Evolutionary conservation across 1,140 invertebrate genomes (phyloP), one percentile per base, ranked within the genome.

Genomic region (Mercenaria mercenaria): DNA sequence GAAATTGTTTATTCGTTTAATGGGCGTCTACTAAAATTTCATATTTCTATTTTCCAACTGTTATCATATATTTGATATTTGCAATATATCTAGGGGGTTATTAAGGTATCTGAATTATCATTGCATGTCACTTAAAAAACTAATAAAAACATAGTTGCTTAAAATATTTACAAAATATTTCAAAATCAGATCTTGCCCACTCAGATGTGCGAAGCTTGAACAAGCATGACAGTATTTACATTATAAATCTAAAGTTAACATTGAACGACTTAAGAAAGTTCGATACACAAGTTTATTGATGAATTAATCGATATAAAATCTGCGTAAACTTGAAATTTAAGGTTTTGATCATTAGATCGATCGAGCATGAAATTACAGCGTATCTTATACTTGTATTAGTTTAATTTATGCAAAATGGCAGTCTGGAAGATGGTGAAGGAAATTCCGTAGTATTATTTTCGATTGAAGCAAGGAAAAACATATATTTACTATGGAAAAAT

Each of bases 341-440:
- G 15, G 59, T 72, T 37, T 37, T 41, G 32, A 72, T 72, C 67
- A 39, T 72, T 39, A 37, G 15, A 39, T 20, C 37, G 29, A 72
- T 39, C n/a, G 18, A 72, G 34, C n/a, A 23, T 72, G 23, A 72
- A 15, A 72, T 72, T 72, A 72, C 37, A 23, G 34, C 34, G 10
- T 18, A 29, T 23, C 67, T 1, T 72, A 15, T 39, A 39, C 15
- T 20, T 39, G 15, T 39, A 39, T 39, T 39, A 29, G 34, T 41
- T 72, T 72, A 72, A 72, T 72, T 72, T 72, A 72, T 72, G 37
- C 67, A 72, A 72, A 72, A 72, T 72, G 67, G 67, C 37, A 39
- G 67, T 37, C 26, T 32, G 34, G 56, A n/a, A 59, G 18, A n/a
- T 26, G 26, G 6, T 8, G 18, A n/a, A 26, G 23, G 4, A 59